A percentile compares a stretch with the other conserved stretches of the same genome.
Conservation (phyloP, 2,113 vertebrate genomes). For the Shinisaurus crocodilurus region DNA sequence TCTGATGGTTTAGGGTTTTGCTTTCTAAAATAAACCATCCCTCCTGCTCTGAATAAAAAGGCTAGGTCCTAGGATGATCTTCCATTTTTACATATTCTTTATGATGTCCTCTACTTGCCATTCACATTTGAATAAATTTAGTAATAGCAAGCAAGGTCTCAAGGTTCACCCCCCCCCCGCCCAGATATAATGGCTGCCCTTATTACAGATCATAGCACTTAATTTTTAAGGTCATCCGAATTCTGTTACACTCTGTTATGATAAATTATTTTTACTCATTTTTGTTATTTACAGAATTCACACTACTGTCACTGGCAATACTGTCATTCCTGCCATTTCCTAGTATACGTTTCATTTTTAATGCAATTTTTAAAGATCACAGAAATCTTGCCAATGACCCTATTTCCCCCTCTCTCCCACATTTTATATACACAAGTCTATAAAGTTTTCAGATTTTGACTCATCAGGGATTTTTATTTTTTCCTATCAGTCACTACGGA, state of each 20-base stretch:
- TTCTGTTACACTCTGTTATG: conserved; percentile 12
- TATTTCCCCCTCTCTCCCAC: not conserved
- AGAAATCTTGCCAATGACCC: not conserved
- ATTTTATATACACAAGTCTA: conserved; percentile 44
- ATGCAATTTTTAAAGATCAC: not conserved
- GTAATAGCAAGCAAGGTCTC: conserved; percentile 8
- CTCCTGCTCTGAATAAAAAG: conserved; percentile 31
- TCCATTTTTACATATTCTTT: conserved; percentile 33
- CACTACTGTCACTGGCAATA: not conserved
- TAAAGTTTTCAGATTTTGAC: conserved; percentile 41
- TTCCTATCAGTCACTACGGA: not conserved
- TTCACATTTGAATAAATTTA: conserved; percentile 37
- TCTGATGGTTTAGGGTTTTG: conserved; percentile 10
- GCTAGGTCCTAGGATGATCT: conserved; percentile 12
- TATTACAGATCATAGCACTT: conserved; percentile 45
- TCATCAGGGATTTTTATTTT: not conserved
- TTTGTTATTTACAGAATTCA: not conserved
- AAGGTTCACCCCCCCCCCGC: conserved; percentile 26
- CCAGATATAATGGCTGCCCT: conserved; percentile 36
- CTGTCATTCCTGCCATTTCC: not conserved
- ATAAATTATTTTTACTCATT: not conserved
- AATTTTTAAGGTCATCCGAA: conserved; percentile 65
- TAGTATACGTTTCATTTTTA: not conserved
- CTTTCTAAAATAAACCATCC: not conserved
- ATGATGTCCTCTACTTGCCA: not conserved